Conservation (phyloP, 2,797 vertebrate genomes). For the Chrysocyon brachyurus region DNA sequence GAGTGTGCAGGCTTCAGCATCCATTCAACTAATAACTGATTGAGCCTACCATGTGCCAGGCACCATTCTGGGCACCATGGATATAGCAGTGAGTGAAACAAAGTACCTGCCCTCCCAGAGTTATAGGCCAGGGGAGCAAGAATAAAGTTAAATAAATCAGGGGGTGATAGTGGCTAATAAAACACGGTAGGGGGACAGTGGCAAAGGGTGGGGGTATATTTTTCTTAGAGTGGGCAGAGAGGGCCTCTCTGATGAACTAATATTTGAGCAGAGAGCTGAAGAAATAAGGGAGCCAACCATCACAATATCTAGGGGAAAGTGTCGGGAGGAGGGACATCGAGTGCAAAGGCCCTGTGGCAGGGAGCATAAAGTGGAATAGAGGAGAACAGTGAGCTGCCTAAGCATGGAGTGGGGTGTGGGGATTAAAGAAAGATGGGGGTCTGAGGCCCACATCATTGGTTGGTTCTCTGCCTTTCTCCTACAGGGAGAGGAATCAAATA, state of each 20-base stretch:
- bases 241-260: not conserved
- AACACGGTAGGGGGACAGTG: not conserved
- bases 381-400: not conserved
- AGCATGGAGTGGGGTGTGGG: accelerated
- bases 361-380: not conserved
- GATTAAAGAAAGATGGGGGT: not conserved
- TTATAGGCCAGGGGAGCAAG: not conserved
- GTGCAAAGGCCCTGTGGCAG: constrained; percentile 41
- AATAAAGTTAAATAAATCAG: not conserved
- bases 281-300: not conserved
- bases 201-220: not conserved
- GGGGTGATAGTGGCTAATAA: not conserved
- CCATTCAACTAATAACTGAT: not conserved
- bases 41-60: not conserved
- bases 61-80: not conserved
- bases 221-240: not conserved
- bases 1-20: not conserved
- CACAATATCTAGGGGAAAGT: not conserved
- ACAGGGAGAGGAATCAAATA: constrained; percentile 72
- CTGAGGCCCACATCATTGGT: not conserved
- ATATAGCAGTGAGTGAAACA: not conserved
- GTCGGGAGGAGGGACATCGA: not conserved
- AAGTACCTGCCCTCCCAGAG: not conserved
- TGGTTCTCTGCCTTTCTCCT: constrained; percentile 37
- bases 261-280: constrained; percentile 16